Evolutionary conservation across 2,888 invertebrate genomes (phyloP), one percentile per base, ranked within the genome.

Genomic region (Tubulanus polymorphus): DNA sequence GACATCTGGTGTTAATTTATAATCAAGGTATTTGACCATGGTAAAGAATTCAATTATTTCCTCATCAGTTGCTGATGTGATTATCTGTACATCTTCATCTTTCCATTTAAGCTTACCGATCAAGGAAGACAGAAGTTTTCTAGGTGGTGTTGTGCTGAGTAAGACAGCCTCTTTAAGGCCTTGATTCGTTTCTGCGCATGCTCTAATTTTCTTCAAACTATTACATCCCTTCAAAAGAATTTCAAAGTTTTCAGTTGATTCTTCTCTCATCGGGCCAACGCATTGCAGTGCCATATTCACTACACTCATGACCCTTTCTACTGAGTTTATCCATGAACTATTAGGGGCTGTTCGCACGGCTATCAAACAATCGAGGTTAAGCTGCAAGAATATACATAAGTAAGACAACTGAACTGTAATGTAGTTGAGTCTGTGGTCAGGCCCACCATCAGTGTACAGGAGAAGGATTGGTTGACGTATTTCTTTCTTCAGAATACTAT

Each of bases 361-460:
- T 23, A 57, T 45, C n/a, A 56, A 26, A 23, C 37, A 32, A 26
- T 59, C 51, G 12, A 57, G 30, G 20, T 57, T 37, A 18, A 57
- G 28, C 15, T 25, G 20, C 12, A 51, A 23, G 37, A 57, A 57
- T 12, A 49, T 20, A 6, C 49, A 41, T 2, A 57, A 3, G 20
- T 47, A 20, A 1, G 55, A 29, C n/a, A 55, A 18, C 45, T 56
- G 37, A 3, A 57, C 57, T 2, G 51, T 48, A 1, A 55, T 37
- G 30, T 48, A 57, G 8, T 46, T 57, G 10, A 35, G 26, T 27
- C 54, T 45, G 1, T 57, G 57, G 29, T 56, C 57, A 15, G 50
- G 53, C 12, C 57, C 57, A 32, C 57, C 57, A 56, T 57, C 55
- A 35, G 47, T 51, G 18, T 58, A 52, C 25, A 51, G 10, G 28